Conservation (phyloP, 1,140 invertebrate genomes). For the Campoletis sonorensis region DNA sequence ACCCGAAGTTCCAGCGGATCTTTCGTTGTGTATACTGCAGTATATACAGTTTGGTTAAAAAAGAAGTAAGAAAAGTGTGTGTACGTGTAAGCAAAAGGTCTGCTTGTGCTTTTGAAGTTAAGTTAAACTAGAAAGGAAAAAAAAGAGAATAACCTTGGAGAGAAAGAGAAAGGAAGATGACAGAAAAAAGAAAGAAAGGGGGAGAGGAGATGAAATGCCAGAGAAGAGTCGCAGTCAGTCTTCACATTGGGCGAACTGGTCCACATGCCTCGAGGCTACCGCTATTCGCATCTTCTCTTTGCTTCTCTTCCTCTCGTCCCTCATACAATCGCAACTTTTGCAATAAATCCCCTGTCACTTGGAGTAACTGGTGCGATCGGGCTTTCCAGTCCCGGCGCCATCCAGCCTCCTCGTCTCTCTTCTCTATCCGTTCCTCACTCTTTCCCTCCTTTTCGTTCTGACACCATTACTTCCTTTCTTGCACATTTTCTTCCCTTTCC, state of each 20-base stretch:
- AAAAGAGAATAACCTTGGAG: not conserved
- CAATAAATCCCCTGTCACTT: constrained; percentile 59
- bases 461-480: not conserved
- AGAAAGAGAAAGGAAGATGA: not conserved
- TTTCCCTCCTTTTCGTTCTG: not conserved
- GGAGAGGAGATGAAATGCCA: not conserved
- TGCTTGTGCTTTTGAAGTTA: constrained; percentile 24
- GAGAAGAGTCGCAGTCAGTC: not conserved
- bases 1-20: constrained; percentile 31
- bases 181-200: not conserved
- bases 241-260: not conserved
- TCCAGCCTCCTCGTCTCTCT: constrained; percentile 11
- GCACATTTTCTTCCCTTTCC: constrained; percentile 2
- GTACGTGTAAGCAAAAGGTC: not conserved
- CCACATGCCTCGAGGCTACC: not conserved
- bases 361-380: constrained; percentile 56
- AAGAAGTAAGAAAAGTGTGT: not conserved
- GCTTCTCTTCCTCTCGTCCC: constrained; percentile 34
- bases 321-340: constrained; percentile 57
- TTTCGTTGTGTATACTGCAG: not conserved
- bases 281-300: not conserved
- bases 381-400: constrained; percentile 46
- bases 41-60: not conserved
- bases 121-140: not conserved
- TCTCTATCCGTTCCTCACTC: not conserved